Conservation (phyloP, 35 echinoderm and acorn worm species). For the Strongylocentrotus purpuratus region DNA sequence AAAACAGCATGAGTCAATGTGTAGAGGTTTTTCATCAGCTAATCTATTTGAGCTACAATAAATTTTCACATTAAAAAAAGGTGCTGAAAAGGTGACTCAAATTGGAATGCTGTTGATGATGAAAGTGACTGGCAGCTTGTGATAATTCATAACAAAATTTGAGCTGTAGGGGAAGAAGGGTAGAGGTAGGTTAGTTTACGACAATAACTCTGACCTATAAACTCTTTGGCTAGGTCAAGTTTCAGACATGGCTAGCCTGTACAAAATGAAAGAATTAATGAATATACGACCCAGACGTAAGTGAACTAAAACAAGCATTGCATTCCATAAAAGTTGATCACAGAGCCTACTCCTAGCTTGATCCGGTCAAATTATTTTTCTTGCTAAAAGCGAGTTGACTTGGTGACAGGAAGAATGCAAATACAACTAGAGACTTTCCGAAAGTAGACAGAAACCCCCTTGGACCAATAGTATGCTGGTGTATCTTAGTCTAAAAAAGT, state of each 20-base stretch:
- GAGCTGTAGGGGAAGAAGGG: background rate
- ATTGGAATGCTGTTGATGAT: background rate
- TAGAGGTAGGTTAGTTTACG: background rate
- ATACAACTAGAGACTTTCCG: background rate
- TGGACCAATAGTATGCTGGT: background rate
- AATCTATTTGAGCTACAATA: background rate
- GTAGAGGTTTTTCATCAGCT: background rate
- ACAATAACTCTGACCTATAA: background rate
- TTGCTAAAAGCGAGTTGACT: slow-evolving; percentile 2
- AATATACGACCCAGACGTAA: background rate
- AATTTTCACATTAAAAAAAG: background rate
- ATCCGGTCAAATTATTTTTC: slow-evolving; percentile 18
- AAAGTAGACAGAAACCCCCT: background rate
- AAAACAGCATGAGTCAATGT: background rate
- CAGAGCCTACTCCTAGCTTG: background rate
- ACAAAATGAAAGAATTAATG: background rate
- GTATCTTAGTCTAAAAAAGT: background rate
- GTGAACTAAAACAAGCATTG: background rate
- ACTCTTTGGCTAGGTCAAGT: background rate
- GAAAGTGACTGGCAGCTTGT: background rate
- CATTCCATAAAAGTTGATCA: background rate
- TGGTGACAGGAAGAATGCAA: background rate
- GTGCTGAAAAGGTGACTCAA: background rate
- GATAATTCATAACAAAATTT: background rate
- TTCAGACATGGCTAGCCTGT: background rate